Base-by-base conservation (phyloP, 2,888 invertebrate species). In the Drosophila barbarae region DNA sequence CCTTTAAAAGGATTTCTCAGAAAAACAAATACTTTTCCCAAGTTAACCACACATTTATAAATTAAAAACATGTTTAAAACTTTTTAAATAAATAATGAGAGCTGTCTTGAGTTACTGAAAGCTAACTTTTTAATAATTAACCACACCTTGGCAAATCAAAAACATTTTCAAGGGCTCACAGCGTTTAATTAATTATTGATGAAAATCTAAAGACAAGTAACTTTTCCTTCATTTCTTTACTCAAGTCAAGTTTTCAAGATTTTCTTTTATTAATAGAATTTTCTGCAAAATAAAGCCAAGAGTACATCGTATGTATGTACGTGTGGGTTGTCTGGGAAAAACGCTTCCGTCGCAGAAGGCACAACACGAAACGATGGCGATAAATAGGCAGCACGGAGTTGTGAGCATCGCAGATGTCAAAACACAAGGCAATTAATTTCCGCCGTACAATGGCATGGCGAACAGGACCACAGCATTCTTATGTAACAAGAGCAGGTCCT, bases 341-440 rank as follows among this genome's bases (percentile, higher is more conserved):
- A 56, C 36, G 50, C 46, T 83, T 80, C 84, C 84, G 79, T 61
- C 70, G 73, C 84, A 84, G 71, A 44, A 68, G 81, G 73, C 56
- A 38, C 50, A 58, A 81, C 84, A 79, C 50, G 70, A 38, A 53
- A 32, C 60, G 55, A 65, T 52, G 50, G 47, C 63, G 47, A 50
- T 66, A 42, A 53, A 38, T 58, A 51, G 61, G 36, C 42, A 23
- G 39, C 35, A 44, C 9, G 38, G 44, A 39, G 30, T 30, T 32
- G 30, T 42, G 53, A 49, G 63, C 57, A 53, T 46, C 77, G 59
- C 83, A 79, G 72, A 66, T 83, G 78, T 67, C 69, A 49, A 56
- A 63, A 76, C 75, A 76, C 54, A 63, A 56, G 73, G 77, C 81
- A 83, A 79, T 79, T 79, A 83, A 80, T 83, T 79, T 79, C 77